Evolutionary conservation across 1,140 invertebrate genomes (phyloP).

Genomic region (Brachystomella parvula): DNA sequence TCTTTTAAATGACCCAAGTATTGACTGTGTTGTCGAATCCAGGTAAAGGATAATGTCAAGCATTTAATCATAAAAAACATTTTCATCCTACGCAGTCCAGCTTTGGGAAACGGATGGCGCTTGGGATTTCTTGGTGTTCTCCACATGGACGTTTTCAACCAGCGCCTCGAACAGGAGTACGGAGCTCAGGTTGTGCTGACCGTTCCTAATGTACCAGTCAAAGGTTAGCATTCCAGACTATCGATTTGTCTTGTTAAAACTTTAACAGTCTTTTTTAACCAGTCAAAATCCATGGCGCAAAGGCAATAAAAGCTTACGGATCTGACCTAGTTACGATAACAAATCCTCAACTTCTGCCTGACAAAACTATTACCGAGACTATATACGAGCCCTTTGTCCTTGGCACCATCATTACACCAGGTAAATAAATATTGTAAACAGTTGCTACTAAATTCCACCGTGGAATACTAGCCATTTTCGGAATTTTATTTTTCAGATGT

Average conservation of each 20-base stretch:
- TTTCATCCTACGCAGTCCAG: slow-evolving; percentile 55
- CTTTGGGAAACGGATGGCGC: slow-evolving; percentile 87
- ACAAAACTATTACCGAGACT: slow-evolving; percentile 57
- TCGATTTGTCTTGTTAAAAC: background rate
- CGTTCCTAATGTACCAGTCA: slow-evolving; percentile 89
- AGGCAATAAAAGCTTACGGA: slow-evolving; percentile 60
- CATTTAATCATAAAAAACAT: background rate
- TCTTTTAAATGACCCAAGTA: slow-evolving; percentile 87
- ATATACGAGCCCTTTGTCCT: slow-evolving; percentile 79
- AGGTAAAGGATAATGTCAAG: slow-evolving; percentile 51
- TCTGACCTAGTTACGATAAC: slow-evolving; percentile 63
- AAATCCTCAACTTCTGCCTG: slow-evolving; percentile 76
- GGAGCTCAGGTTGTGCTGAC: slow-evolving; percentile 81
- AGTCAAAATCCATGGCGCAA: slow-evolving; percentile 60
- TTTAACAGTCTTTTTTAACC: slow-evolving; percentile 15
- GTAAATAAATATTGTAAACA: slow-evolving; percentile 42
- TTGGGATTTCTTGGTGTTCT: slow-evolving; percentile 88
- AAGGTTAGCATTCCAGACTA: slow-evolving; percentile 44
- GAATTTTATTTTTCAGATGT: slow-evolving; percentile 47
- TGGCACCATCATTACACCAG: slow-evolving; percentile 83
- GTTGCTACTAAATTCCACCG: background rate
- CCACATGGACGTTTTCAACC: slow-evolving; percentile 93
- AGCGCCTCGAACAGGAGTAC: slow-evolving; percentile 88
- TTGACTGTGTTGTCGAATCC: slow-evolving; percentile 65
- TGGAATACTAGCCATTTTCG: slow-evolving; percentile 6